Percentiles rank a stretch among this genome's conserved stretches.
Evolutionary conservation across 2,797 vertebrate genomes (phyloP).

Genomic region (Pteronotus mesoamericanus): DNA sequence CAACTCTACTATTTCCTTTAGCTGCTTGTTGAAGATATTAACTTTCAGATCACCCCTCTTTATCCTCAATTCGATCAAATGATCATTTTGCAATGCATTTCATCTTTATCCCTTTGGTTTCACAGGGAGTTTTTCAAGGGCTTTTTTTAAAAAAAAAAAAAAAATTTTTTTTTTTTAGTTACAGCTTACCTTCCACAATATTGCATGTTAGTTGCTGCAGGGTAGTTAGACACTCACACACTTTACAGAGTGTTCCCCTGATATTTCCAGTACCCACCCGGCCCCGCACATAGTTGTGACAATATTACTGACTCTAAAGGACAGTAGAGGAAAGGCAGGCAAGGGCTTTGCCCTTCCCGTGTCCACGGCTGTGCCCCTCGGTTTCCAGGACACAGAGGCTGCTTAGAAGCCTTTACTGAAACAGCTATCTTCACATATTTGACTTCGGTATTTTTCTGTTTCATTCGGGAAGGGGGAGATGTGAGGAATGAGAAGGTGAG

Average conservation of each 20-base stretch:
- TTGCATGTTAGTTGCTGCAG: too few species aligned
- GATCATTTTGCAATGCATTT: not conserved
- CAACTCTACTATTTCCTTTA: not conserved
- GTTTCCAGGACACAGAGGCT: not conserved
- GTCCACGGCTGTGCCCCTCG: accelerated
- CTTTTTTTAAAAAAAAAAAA: not conserved
- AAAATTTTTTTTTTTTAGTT: not conserved
- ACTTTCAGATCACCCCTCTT: not conserved
- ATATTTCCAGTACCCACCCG: too few species aligned
- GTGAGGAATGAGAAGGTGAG: not conserved
- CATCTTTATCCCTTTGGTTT: not conserved
- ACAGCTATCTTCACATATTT: not conserved
- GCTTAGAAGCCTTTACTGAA: not conserved
- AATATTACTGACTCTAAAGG: not conserved
- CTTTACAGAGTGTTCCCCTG: too few species aligned
- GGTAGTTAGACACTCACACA: too few species aligned
- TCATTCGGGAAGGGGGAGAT: not conserved
- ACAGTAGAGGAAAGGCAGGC: not conserved
- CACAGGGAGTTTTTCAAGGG: not conserved
- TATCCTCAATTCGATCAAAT: not conserved
- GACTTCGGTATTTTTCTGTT: not conserved
- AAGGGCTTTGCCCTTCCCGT: not conserved
- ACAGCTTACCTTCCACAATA: not conserved
- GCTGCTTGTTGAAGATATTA: not conserved
- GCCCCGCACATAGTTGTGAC: not conserved